Base-by-base conservation (phyloP, 2,888 invertebrate genomes). In the Hirtodrosophila confusa region DNA sequence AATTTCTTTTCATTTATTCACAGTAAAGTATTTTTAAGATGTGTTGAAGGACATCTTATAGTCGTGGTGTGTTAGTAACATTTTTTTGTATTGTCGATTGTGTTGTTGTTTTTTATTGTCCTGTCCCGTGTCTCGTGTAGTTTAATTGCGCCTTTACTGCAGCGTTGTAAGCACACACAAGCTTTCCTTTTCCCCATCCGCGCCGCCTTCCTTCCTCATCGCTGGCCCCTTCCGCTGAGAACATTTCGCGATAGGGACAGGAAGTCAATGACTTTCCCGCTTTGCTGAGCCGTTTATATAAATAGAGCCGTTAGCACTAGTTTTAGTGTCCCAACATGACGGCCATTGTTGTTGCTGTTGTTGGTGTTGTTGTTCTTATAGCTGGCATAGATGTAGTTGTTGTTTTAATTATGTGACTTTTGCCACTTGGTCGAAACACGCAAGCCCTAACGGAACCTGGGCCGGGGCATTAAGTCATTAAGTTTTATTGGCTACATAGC, bases 251-350 rank as follows among this genome's bases (percentile, higher is more conserved):
- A 54, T 76, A 57, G 74, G 37, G 45, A 69, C 78, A 78, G 80
- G 80, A 82, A 82, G 87, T 82, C 82, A 82, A 73, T 82, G 82
- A 82, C 82, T 82, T 80, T 80, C 69, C 60, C 75, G 78, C 69
- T 60, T 50, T 58, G 78, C 33, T 23, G 55, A 65, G 76, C 73
- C 80, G 83, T 79, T 82, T 71, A 79, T 75, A 82, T 82, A 75
- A 87, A 82, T 79, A 69, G 82, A 87, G 86, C 76, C 62, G 80
- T 82, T 82, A 67, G 69, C 86, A 87, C 72, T 85, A 78, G 75
- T 72, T 69, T 87, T 62, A 85, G 79, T 75, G 41, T 53, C 67
- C 60, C 53, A 63, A 70, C 74, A 74, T 58, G 53, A 61, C 41
- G 66, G 54, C 48, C 41, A 58, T 48, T 66, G 57, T 40, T 44